Percentiles rank a stretch among this genome's conserved stretches.
Evolutionary conservation across 2,888 invertebrate genomes (phyloP).

Genomic region (Agrotis segetum): DNA sequence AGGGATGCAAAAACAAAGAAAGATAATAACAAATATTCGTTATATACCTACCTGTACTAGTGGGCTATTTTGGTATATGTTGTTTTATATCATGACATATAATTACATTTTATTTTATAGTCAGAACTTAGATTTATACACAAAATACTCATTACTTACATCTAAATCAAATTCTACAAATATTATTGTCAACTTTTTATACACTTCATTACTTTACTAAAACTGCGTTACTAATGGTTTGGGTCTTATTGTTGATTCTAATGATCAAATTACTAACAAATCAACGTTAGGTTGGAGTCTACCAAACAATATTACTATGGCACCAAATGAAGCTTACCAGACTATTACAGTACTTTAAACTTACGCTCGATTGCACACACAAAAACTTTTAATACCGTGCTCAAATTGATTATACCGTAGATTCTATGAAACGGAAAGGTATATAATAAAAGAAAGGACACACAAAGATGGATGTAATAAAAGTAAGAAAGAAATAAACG

Average conservation of each 20-base stretch:
- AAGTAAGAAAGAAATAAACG: slow-evolving; percentile 73
- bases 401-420: slow-evolving; percentile 70
- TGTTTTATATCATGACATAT: background rate
- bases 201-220: slow-evolving; percentile 39
- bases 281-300: slow-evolving; percentile 45
- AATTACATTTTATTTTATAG: background rate
- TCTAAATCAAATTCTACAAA: slow-evolving; percentile 54
- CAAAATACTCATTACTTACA: slow-evolving; percentile 46
- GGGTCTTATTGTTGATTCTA: slow-evolving; percentile 45
- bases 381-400: slow-evolving; percentile 77
- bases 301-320: slow-evolving; percentile 57
- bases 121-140: slow-evolving; percentile 32
- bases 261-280: slow-evolving; percentile 49
- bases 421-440: slow-evolving; percentile 67
- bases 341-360: slow-evolving; percentile 56
- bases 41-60: slow-evolving; percentile 67
- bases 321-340: slow-evolving; percentile 61
- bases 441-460: slow-evolving; percentile 75
- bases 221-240: slow-evolving; percentile 54
- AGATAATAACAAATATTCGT: slow-evolving; percentile 77
- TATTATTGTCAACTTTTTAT: slow-evolving; percentile 34
- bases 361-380: slow-evolving; percentile 59
- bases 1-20: slow-evolving; percentile 84
- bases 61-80: slow-evolving; percentile 61
- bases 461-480: slow-evolving; percentile 79